Base-by-base conservation (phyloP, 2,888 invertebrate species). In the Trichopoda pennipes region DNA sequence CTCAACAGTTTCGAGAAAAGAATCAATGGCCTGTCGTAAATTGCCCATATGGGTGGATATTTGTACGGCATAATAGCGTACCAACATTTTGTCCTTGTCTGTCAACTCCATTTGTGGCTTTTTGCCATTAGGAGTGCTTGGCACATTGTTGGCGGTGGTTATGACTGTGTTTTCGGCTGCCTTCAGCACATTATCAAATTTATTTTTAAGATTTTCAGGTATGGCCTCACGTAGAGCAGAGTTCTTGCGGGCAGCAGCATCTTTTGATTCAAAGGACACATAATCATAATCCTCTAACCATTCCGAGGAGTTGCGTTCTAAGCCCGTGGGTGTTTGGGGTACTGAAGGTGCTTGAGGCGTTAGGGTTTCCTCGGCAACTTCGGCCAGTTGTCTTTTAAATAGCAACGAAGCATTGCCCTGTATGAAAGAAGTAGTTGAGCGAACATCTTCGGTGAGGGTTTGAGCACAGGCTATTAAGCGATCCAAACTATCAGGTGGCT, bases 251-350 rank as follows among this genome's bases (percentile, higher is more conserved):
- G 94, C 94, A 2, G 94, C 93, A 38, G 93, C 93, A 84, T 95
- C 94, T 87, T 95, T 94, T 2, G 96, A 95, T 89, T 95, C 94
- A 89, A 98, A 92, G 88, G 95, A 95, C 60, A 98, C 97, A 89
- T 98, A 98, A 91, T 98, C 98, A 89, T 97, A 97, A 89, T 98
- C 97, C 88, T 97, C 97, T 23, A 94, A 92, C 93, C 94, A 94
- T 78, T 94, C 95, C 69, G 88, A 86, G 14, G 81, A 78, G 23
- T 69, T 81, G 0, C 85, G 85, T 19, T 76, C 81, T 3, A 60
- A 14, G 2, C 55, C 72, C 32, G 73, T 81, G 10, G 78, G 80
- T 10, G 78, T 74, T 16, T 80, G 79, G 0, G 79, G 44, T 49
- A 61, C 78, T 10, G 66, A 55, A 9, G 76, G 47, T 23, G 58